phyloP scores from a whole-genome alignment of 1,140 invertebrate species.

The Pseudomyrmex concolor region DNA sequence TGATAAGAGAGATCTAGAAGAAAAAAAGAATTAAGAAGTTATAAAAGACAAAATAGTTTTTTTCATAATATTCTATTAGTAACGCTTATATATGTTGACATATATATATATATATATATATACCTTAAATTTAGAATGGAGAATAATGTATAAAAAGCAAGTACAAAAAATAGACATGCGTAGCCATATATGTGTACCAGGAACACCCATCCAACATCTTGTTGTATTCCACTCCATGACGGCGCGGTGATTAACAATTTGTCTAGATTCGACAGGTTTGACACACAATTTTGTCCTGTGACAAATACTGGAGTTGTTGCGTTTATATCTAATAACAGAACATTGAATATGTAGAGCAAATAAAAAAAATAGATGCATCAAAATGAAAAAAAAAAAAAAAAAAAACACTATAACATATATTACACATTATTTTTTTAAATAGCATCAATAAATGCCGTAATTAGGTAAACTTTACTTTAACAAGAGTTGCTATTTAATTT shows the following conservation, averaged over 20 bases:
- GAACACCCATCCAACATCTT: slow-evolving; percentile 86
- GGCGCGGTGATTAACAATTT: slow-evolving; percentile 78
- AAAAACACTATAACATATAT: neutral
- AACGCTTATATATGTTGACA: neutral
- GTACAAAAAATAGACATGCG: slow-evolving; percentile 87
- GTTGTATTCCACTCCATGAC: slow-evolving; percentile 78
- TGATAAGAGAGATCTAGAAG: slow-evolving; percentile 86
- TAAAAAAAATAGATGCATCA: no score
- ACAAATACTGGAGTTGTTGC: slow-evolving; percentile 61
- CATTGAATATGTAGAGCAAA: neutral
- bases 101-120: no score
- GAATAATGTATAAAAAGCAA: slow-evolving; percentile 88
- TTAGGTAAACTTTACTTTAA: neutral
- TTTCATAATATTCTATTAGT: neutral
- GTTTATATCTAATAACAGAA: slow-evolving; percentile 70
- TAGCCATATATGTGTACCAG: slow-evolving; percentile 87
- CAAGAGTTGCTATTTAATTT: neutral
- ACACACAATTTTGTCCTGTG: slow-evolving; percentile 73
- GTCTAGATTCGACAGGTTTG: slow-evolving; percentile 74
- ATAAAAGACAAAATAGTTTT: slow-evolving; percentile 39
- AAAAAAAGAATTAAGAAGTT: slow-evolving; percentile 9
- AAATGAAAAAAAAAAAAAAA: neutral
- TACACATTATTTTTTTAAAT: neutral
- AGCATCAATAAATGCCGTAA: neutral
- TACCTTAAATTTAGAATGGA: slow-evolving; percentile 88